phyloP scores from a whole-genome alignment of 2,888 invertebrate genomes.

The Noctua pronuba region DNA sequence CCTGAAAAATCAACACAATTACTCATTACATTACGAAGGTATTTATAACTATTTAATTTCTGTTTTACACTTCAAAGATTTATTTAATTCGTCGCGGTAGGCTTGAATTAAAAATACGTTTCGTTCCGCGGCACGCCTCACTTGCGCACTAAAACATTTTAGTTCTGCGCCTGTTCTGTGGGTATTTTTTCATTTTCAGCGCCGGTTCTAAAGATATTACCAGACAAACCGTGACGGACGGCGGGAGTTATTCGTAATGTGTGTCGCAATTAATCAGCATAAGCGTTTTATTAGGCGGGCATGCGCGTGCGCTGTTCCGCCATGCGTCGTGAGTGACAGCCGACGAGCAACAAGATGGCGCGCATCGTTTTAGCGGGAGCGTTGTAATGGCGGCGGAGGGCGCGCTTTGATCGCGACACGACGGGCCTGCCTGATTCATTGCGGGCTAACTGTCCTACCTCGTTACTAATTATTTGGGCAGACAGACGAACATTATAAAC shows the following conservation, averaged over 20 bases:
- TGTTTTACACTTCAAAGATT: constrained; percentile 70
- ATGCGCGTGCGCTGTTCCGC: constrained; percentile 77
- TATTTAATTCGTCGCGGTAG: constrained; percentile 75
- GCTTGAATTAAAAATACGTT: constrained; percentile 75
- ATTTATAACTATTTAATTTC: constrained; percentile 59
- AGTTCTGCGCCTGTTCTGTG: constrained; percentile 76
- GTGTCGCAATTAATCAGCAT: constrained; percentile 83
- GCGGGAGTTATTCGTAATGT: constrained; percentile 74
- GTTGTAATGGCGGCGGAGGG: constrained; percentile 79
- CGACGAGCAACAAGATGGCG: constrained; percentile 66
- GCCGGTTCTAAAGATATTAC: constrained; percentile 70
- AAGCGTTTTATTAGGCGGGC: constrained; percentile 85
- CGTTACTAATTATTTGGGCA: constrained; percentile 62
- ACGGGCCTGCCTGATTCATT: constrained; percentile 62
- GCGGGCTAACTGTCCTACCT: constrained; percentile 46
- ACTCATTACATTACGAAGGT: constrained; percentile 48
- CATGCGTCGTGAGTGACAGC: constrained; percentile 80
- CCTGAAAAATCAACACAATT: constrained; percentile 42
- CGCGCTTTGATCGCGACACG: constrained; percentile 71
- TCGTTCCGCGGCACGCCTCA: constrained; percentile 69
- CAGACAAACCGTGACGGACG: constrained; percentile 71
- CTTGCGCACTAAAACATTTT: constrained; percentile 74
- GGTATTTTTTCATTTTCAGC: constrained; percentile 72
- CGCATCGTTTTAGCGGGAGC: constrained; percentile 62
- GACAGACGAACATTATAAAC: constrained; percentile 33